Base-by-base conservation (phyloP, 1,140 invertebrate species). In the Scaptomyza hsui region DNA sequence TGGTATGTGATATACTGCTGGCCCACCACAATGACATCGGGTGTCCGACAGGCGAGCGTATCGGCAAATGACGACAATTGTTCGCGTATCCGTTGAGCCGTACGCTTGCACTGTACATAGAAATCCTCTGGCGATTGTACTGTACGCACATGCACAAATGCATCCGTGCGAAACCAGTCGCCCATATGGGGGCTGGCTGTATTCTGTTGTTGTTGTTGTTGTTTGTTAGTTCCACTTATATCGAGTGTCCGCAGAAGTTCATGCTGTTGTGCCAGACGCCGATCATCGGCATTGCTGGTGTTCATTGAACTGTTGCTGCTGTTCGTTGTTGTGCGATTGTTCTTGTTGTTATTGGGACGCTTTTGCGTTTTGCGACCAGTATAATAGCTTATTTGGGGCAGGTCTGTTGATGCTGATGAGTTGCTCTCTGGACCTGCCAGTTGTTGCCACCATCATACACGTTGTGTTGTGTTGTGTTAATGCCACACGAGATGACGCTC, bases 101-200 rank as follows among this genome's bases (percentile, higher is more conserved):
- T 44, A 5, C 57, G 7, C 0, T 57, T 9, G 12, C 61, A 55
- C 37, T 80, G 80, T 1, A 85, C 69, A 47, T 80, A 85, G 26
- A 85, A 85, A 16, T 85, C 81, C 3, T 60, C 72, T 0, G 80
- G 80, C 0, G 80, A 74, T 0, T 57, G 57, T 1, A 85, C 44
- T 5, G 39, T n/a, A 7, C 60, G 48, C 13, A 86, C 61, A 1
- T 18, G 56, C 0, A 85, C 81, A 15, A 63, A 0, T 0, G 51
- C 26, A 52, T 65, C 44, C 3, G 72, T 24, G n/a, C 70, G 76
- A 3, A 86, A 64, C 76, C 80, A 86, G 3, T 56, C 32, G 15
- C 4, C 24, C 6, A 19, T 16, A 1, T 13, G 32, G 21, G 10
- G 32, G 12, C 32, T 4, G 12, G 12, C 2, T 1, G 4, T 2